A percentile compares a stretch with the other conserved stretches of the same genome.
Evolutionary conservation across 2,797 vertebrate species (phyloP).

Genomic region (Diglossa cyanea): DNA sequence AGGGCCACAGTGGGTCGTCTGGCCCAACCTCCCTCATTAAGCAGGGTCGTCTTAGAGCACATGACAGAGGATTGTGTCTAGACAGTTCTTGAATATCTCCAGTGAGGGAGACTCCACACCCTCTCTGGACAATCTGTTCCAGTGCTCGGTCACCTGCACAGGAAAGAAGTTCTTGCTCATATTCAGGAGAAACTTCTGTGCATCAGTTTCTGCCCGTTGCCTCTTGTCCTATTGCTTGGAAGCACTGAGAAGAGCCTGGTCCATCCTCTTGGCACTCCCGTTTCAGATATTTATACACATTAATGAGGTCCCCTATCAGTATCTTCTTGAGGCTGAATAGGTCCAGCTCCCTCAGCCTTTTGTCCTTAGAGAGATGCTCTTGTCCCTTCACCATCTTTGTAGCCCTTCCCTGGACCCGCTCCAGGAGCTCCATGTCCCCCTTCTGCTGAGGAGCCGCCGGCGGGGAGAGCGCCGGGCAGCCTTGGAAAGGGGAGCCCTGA

Average conservation of each 20-base stretch:
- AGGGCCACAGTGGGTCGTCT: background rate
- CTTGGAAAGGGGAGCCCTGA: no score
- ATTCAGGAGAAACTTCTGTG: background rate
- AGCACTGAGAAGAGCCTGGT: background rate
- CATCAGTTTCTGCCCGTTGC: background rate
- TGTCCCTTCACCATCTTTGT: background rate
- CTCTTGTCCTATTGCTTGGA: background rate
- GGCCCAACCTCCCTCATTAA: background rate
- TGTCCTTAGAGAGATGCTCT: background rate
- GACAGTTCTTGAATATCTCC: background rate
- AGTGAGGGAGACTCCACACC: background rate
- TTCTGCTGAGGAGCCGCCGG: background rate
- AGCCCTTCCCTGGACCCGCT: background rate
- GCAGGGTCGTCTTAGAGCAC: background rate
- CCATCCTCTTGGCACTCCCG: background rate
- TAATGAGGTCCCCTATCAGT: background rate
- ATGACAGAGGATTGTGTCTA: background rate
- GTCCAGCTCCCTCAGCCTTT: background rate
- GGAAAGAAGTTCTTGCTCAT: background rate
- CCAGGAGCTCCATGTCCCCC: background rate
- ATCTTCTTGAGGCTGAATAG: background rate
- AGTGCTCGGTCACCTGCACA: background rate
- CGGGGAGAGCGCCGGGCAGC: background rate
- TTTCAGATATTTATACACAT: no score
- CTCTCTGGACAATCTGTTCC: background rate